Conservation (phyloP, 92 coral and sea anemone species). For the Umimayanthus kanabou region DNA sequence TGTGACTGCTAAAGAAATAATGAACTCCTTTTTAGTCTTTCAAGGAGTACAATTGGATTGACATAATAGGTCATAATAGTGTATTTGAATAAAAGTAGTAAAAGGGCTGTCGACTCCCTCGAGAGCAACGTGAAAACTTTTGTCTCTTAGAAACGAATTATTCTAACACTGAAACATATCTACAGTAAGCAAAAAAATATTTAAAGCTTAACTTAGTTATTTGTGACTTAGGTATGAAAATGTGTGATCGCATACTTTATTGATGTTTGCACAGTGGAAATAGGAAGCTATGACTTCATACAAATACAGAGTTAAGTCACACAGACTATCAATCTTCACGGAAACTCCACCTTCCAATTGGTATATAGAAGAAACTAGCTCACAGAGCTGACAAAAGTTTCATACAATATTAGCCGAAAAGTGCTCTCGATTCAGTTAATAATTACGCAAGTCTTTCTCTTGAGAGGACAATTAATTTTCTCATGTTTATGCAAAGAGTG, state of each 20-base stretch:
- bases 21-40: not conserved
- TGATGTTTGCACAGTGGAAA: constrained; percentile 22
- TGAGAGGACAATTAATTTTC: constrained; percentile 19
- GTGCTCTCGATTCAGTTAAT: constrained; percentile 1
- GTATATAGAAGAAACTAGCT: not conserved
- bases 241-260: constrained; percentile 20
- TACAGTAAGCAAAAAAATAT: not conserved
- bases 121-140: not conserved
- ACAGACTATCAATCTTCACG: not conserved
- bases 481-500: constrained; percentile 33
- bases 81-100: not conserved
- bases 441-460: constrained; percentile 10
- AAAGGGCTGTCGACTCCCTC: not conserved
- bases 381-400: not conserved
- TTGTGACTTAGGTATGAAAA: not conserved
- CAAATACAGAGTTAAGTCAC: not conserved
- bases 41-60: not conserved
- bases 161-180: not conserved
- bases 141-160: not conserved
- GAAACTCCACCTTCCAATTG: not conserved
- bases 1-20: not conserved
- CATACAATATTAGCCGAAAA: not conserved
- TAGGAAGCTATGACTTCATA: not conserved
- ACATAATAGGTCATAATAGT: not conserved
- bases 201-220: not conserved